Percentiles rank a stretch among this genome's conserved stretches.
Evolutionary conservation across 2,888 invertebrate genomes (phyloP).

Genomic region (Plebejus melissa): DNA sequence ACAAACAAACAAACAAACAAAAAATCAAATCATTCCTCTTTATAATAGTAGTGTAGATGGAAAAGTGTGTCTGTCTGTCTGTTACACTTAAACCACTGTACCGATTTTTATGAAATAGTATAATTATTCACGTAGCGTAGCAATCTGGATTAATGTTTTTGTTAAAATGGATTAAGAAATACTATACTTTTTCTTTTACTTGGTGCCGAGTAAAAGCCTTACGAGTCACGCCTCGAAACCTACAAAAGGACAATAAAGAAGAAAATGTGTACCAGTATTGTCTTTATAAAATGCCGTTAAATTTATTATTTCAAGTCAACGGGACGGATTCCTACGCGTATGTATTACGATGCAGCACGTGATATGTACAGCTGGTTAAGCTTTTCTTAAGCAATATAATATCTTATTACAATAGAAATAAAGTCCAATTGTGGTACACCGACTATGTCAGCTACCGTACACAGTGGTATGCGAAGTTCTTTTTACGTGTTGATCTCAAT

Average conservation of each 20-base stretch:
- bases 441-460: background rate
- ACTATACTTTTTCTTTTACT: background rate
- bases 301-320: constrained; percentile 35
- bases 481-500: background rate
- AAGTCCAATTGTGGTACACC: background rate
- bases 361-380: too few species aligned
- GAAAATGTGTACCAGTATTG: background rate
- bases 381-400: too few species aligned
- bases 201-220: background rate
- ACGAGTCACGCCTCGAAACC: background rate
- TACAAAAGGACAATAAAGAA: background rate
- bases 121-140: too few species aligned
- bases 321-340: constrained; percentile 55
- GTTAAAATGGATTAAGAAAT: background rate
- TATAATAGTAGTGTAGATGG: too few species aligned
- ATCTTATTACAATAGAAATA: constrained; percentile 19
- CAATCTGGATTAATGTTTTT: too few species aligned
- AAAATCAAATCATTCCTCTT: too few species aligned
- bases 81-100: too few species aligned
- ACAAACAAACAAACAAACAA: too few species aligned
- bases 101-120: too few species aligned
- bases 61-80: too few species aligned
- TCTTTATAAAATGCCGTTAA: constrained; percentile 11
- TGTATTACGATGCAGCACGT: constrained; percentile 58
- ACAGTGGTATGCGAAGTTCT: background rate